Evolutionary conservation across 2,797 vertebrate genomes (phyloP), one percentile per base, ranked within the genome.

Genomic region (Pangasius sanitwongsei): DNA sequence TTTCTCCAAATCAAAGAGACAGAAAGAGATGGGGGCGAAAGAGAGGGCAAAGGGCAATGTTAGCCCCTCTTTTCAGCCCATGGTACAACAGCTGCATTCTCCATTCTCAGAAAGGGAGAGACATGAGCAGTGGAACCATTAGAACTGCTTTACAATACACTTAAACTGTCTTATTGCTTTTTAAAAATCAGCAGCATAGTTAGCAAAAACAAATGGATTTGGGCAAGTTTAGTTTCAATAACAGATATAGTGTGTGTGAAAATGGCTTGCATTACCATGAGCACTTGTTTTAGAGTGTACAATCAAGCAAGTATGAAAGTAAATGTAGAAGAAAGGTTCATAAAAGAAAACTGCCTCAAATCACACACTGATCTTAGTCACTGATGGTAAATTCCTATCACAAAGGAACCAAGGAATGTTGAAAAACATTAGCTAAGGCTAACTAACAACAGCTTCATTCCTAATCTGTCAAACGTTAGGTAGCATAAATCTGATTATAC

Each of bases 81-180:
- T 87, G 86, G 72, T 55, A 89, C 86, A 92, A 91, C 91, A 91
- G 92, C 89, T 92, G 91, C 89, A 91, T 85, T 91, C 89, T 89
- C 72, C 77, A 67, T 86, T 37, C 86, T 89, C 65, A 83, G 74
- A 90, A 77, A 81, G 44, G 86, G n/a, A 87, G 48, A 80, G 44
- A 57, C 57, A 20, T 4, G 20, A 82, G 53, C 57, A 63, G 25
- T 48, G 70, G 72, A 78, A 86, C 81, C 16, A 63, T 69, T 89
- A 82, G 75, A 89, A 83, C 65, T 31, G 25, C 20, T 41, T 65
- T 57, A 25, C 44, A 65, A 78, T 63, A 5, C 53, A 75, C 12
- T 74, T 57, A 37, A 57, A 31, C 12, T 37, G 8, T 78, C 16
- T 87, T 3, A 72, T 25, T 72, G 67, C 53, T 16, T 20, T 74